phyloP scores from a whole-genome alignment of 2,113 vertebrate species.

The Perognathus longimembris region DNA sequence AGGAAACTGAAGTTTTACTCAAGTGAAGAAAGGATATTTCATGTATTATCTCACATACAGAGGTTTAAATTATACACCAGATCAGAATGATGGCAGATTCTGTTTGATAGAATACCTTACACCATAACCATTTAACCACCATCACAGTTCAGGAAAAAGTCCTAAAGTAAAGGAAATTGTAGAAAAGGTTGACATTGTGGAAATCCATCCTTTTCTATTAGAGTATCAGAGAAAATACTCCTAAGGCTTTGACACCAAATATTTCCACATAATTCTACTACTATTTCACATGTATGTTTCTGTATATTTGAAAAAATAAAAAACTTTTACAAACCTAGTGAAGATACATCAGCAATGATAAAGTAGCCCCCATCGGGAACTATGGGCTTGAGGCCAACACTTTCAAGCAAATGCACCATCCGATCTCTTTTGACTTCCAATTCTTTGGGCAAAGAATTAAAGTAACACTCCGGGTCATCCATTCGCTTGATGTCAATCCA shows the following conservation, averaged over 20 bases:
- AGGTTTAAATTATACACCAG: background rate
- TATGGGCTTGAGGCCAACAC: slow-evolving; percentile 91
- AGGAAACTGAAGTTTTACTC: slow-evolving; percentile 36
- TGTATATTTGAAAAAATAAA: slow-evolving; percentile 36
- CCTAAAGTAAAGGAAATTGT: background rate
- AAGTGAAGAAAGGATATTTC: background rate
- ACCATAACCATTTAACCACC: background rate
- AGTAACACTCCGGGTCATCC: slow-evolving; percentile 94
- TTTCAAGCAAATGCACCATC: slow-evolving; percentile 90
- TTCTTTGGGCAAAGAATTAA: slow-evolving; percentile 91
- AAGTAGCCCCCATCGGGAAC: slow-evolving; percentile 98
- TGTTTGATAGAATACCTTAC: background rate
- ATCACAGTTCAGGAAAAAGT: background rate
- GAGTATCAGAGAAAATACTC: background rate
- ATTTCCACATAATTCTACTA: background rate
- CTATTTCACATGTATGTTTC: background rate
- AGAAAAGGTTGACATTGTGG: background rate
- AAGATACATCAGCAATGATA: slow-evolving; percentile 93
- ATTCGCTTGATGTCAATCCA: slow-evolving; percentile 90
- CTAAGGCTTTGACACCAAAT: background rate
- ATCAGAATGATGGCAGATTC: slow-evolving; percentile 26
- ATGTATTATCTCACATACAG: background rate
- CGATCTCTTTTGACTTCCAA: slow-evolving; percentile 94
- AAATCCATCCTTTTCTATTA: background rate
- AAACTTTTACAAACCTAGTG: slow-evolving; percentile 87